These are phyloP conservation scores for Orycteropus afer DNA, from an alignment of 2,113 vertebrate genomes.

Conservation along the genomic window DNA sequence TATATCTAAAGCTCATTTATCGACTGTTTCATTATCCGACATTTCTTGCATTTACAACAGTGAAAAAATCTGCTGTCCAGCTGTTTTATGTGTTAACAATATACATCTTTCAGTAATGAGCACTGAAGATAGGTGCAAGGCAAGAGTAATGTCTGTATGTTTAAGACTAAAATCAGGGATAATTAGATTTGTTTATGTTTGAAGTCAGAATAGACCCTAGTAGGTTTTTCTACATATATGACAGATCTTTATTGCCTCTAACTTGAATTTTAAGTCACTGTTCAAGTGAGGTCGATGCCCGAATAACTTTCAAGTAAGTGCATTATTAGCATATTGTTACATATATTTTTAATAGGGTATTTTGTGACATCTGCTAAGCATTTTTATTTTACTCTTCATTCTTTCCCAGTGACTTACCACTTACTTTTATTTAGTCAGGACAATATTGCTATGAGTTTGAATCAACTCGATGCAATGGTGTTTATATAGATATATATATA, in stretches of 20 bases:
- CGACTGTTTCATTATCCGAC: not conserved
- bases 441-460: too few relatives aligned
- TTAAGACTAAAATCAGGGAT: slow-evolving; percentile 16
- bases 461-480: too few relatives aligned
- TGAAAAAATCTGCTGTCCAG: not conserved
- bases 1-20: not conserved
- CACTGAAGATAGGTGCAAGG: not conserved
- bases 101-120: not conserved
- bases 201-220: not conserved
- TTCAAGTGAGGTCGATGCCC: not conserved
- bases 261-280: not conserved
- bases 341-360: slow-evolving; percentile 14
- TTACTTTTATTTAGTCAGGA: slow-evolving; percentile 26
- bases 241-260: not conserved
- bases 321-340: not conserved
- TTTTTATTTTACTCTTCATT: slow-evolving; percentile 23
- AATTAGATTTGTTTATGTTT: slow-evolving; percentile 35
- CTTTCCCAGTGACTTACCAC: slow-evolving; percentile 16
- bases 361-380: not conserved
- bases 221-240: not conserved
- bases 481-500: too few relatives aligned
- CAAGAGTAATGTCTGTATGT: slow-evolving; percentile 35
- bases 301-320: not conserved
- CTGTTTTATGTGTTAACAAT: not conserved
- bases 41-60: not conserved